Percentiles rank a stretch among this genome's conserved stretches.
Conservation (phyloP, 2,797 vertebrate species). For the Rhyacichthys aspro region DNA sequence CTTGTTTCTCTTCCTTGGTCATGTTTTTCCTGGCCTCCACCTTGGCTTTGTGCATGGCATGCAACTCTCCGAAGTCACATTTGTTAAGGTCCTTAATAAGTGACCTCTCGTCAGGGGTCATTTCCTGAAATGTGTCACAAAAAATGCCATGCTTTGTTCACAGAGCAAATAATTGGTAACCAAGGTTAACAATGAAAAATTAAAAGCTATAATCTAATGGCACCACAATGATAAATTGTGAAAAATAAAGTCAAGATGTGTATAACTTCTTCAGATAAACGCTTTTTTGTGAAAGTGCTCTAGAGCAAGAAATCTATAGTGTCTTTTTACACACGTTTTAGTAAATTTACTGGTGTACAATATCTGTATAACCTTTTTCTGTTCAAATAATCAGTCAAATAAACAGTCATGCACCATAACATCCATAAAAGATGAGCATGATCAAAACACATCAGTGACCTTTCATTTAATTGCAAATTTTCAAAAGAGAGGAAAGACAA, state of each 20-base stretch:
- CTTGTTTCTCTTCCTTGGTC: slow-evolving; percentile 83
- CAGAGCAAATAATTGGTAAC: too few species aligned
- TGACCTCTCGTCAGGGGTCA: slow-evolving; percentile 76
- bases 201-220: too few species aligned
- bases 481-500: slow-evolving; percentile 3
- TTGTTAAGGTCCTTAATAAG: slow-evolving; percentile 78
- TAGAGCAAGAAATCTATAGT: too few species aligned
- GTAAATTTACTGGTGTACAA: slow-evolving; percentile 7
- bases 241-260: too few species aligned
- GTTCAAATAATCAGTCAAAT: slow-evolving; percentile 13
- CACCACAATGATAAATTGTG: too few species aligned
- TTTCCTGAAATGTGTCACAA: slow-evolving; percentile 74
- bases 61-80: slow-evolving; percentile 81
- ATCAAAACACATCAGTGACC: slow-evolving; percentile 26
- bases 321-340: neutral
- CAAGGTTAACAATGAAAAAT: too few species aligned
- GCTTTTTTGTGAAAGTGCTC: too few species aligned
- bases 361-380: slow-evolving; percentile 18
- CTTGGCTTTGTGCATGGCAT: slow-evolving; percentile 77
- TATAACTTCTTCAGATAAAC: too few species aligned
- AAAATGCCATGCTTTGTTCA: neutral
- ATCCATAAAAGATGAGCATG: neutral
- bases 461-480: slow-evolving; percentile 33
- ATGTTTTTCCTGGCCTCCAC: slow-evolving; percentile 77
- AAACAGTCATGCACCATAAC: slow-evolving; percentile 24